These are phyloP conservation scores for Polietes domitor DNA, from an alignment of 2,888 invertebrate genomes.

Conservation along the genomic window DNA sequence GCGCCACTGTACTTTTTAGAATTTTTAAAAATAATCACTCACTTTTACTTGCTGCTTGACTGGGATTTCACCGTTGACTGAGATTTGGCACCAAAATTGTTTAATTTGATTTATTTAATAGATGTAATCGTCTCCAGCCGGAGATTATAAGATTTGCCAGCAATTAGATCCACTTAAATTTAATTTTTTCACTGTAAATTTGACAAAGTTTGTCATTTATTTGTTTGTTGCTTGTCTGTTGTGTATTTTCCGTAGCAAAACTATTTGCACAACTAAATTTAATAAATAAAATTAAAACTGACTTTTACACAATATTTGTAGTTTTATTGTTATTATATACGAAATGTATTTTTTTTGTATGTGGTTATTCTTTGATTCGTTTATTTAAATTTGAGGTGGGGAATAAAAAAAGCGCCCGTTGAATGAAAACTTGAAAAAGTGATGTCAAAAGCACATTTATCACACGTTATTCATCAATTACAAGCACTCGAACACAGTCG, in stretches of 20 bases:
- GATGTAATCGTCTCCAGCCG: background rate
- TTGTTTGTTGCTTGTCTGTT: background rate
- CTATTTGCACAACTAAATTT: constrained; percentile 62
- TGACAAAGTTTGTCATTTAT: too few species aligned
- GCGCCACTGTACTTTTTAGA: too few species aligned
- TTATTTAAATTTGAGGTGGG: constrained; percentile 46
- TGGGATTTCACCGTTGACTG: too few species aligned
- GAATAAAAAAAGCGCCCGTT: background rate
- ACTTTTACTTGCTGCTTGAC: too few species aligned
- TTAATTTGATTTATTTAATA: too few species aligned
- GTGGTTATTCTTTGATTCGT: constrained; percentile 45
- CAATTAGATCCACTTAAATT: background rate
- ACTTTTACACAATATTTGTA: constrained; percentile 57
- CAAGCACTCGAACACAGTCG: background rate
- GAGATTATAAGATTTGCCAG: too few species aligned
- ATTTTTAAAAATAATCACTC: too few species aligned
- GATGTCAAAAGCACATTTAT: constrained; percentile 64
- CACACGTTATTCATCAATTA: constrained; percentile 67
- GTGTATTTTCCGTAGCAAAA: constrained; percentile 55
- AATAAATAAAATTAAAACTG: constrained; percentile 45
- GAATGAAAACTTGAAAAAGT: constrained; percentile 52
- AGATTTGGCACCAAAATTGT: too few species aligned
- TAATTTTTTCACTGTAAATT: too few species aligned
- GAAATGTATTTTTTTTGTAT: background rate
- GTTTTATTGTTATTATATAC: background rate